Percentiles rank a stretch among this genome's conserved stretches.
Evolutionary conservation across 1,140 invertebrate genomes (phyloP).

Genomic region (Anoplophora glabripennis): DNA sequence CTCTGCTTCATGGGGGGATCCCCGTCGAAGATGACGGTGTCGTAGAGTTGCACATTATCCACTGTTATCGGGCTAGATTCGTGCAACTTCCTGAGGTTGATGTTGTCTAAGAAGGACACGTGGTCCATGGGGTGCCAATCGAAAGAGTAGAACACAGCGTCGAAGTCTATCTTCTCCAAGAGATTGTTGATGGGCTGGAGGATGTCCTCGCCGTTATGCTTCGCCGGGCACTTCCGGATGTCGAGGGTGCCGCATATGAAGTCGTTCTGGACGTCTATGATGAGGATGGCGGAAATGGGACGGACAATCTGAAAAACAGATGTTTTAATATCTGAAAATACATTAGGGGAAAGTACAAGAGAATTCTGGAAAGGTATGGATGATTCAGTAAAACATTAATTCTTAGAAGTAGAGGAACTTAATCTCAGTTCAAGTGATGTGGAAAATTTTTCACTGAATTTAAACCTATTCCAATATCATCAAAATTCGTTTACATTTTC

Average conservation of each 20-base stretch:
- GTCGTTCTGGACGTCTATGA: conserved; percentile 84
- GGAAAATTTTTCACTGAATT: no score
- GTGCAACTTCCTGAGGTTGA: conserved; percentile 51
- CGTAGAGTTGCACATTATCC: conserved; percentile 62
- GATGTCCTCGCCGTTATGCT: conserved; percentile 63
- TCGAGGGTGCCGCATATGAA: conserved; percentile 75
- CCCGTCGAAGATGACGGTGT: conserved; percentile 68
- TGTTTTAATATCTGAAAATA: background rate
- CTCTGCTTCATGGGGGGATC: conserved; percentile 59
- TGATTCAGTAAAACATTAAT: no score
- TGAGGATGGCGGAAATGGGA: conserved; percentile 64
- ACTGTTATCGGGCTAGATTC: conserved; percentile 50
- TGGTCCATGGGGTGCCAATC: conserved; percentile 84
- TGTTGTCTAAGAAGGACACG: conserved; percentile 77
- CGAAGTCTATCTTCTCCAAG: conserved; percentile 62
- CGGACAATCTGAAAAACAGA: conserved; percentile 33
- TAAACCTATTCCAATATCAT: no score
- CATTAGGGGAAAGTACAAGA: no score
- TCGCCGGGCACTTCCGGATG: conserved; percentile 62
- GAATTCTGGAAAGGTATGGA: no score
- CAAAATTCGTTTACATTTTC: no score
- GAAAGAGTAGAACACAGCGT: conserved; percentile 69
- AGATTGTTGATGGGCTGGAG: conserved; percentile 70
- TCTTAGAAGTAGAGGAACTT: no score
- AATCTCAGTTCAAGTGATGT: no score